Percentiles rank a stretch among this genome's conserved stretches.
Conservation (phyloP, 2,113 vertebrate species). For the Hippolais icterina region DNA sequence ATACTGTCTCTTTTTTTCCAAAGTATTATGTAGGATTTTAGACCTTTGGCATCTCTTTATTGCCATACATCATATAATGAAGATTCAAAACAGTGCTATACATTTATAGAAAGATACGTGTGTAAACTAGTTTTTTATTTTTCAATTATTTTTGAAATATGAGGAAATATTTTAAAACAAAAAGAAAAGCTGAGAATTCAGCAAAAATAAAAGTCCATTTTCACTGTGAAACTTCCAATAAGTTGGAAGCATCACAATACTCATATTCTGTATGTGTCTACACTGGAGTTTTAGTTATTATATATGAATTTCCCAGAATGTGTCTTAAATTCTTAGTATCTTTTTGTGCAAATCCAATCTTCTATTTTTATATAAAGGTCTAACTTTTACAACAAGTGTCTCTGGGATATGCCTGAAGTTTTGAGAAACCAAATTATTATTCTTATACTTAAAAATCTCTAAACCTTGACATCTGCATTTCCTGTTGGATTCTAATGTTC, state of each 20-base stretch:
- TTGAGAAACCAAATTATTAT: conserved; percentile 17
- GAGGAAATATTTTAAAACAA: background rate
- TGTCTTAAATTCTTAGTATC: conserved; percentile 9
- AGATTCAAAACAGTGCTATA: background rate
- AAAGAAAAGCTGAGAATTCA: background rate
- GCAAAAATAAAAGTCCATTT: background rate
- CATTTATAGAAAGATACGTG: background rate
- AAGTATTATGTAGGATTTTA: background rate
- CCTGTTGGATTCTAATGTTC: background rate
- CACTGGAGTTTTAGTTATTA: background rate
- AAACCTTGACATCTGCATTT: background rate
- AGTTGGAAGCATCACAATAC: background rate
- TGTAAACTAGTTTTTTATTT: background rate
- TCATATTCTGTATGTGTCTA: background rate
- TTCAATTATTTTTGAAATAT: background rate
- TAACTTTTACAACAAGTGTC: conserved; percentile 9
- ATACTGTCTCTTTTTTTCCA: rapidly evolving
- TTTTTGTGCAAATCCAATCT: conserved; percentile 36
- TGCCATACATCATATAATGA: background rate
- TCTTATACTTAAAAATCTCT: conserved; percentile 29
- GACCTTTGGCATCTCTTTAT: background rate
- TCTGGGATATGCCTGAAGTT: conserved; percentile 17
- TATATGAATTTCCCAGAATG: background rate
- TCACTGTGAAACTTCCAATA: background rate
- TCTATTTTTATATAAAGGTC: conserved; percentile 58